These are phyloP conservation scores for Mythimna lalbum DNA, from an alignment of 2,888 invertebrate genomes.

Conservation along the genomic window DNA sequence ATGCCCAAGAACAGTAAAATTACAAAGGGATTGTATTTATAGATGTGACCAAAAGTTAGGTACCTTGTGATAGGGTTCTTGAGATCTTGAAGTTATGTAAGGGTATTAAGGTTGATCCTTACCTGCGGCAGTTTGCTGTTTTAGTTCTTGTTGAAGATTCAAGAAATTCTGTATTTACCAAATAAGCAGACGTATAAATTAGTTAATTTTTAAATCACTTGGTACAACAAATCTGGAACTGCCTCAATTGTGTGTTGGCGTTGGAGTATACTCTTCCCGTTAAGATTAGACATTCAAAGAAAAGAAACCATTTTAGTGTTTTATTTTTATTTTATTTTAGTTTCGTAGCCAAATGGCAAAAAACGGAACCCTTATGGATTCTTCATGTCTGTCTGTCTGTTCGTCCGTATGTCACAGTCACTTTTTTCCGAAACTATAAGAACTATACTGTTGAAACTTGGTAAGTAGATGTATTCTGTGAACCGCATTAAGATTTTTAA, in stretches of 20 bases:
- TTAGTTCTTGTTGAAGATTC: neutral
- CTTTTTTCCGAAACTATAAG: no score
- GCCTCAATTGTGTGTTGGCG: neutral
- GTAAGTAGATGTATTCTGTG: no score
- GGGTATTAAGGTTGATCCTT: neutral
- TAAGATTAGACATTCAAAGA: no score
- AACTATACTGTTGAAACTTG: no score
- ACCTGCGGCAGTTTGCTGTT: neutral
- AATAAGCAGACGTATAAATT: neutral
- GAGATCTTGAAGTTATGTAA: neutral
- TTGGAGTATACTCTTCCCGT: no score
- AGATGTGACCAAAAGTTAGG: neutral
- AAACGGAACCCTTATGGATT: no score
- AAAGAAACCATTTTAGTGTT: no score
- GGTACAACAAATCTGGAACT: neutral
- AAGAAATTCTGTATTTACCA: neutral
- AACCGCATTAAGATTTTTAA: no score
- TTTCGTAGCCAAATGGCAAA: no score
- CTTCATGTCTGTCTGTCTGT: no score
- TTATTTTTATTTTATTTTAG: no score
- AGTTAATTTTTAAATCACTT: neutral
- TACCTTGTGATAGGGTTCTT: neutral
- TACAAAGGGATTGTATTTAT: conserved; percentile 10
- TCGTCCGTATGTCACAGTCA: no score
- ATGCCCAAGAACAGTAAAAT: conserved; percentile 14